A percentile compares a stretch with the other conserved stretches of the same genome.
phyloP scores from a whole-genome alignment of 2,888 invertebrate genomes.

The Scaptomyza flava region DNA sequence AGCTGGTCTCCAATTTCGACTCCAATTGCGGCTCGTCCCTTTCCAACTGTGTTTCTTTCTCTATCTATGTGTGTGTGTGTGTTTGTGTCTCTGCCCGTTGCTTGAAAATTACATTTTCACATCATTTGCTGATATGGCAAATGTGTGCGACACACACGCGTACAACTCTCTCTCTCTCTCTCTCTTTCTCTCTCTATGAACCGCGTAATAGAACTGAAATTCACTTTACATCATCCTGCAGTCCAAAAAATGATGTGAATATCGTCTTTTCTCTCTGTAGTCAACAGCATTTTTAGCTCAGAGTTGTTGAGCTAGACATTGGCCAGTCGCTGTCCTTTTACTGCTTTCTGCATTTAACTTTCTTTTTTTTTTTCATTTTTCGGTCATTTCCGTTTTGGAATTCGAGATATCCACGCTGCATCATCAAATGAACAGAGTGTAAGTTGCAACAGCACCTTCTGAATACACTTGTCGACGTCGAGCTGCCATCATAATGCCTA shows the following conservation, averaged over 20 bases:
- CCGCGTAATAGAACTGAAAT: constrained; percentile 13
- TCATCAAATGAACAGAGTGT: constrained; percentile 7
- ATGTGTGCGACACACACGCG: constrained; percentile 54
- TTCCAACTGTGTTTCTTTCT: constrained; percentile 12
- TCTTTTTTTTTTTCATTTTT: constrained; percentile 4
- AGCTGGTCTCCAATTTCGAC: constrained; percentile 59
- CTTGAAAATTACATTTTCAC: constrained; percentile 79
- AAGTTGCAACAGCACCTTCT: constrained; percentile 33
- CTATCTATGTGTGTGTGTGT: background rate
- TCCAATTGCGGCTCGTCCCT: constrained; percentile 42
- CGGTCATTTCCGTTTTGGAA: constrained; percentile 52
- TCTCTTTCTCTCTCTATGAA: constrained; percentile 1
- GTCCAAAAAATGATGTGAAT: constrained; percentile 44
- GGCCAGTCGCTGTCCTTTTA: constrained; percentile 4
- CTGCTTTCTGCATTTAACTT: background rate
- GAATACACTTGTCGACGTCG: constrained; percentile 37
- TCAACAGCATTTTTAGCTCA: constrained; percentile 26
- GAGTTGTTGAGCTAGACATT: constrained; percentile 7
- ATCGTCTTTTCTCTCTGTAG: constrained; percentile 37
- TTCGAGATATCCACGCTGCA: constrained; percentile 48
- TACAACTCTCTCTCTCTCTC: constrained; percentile 5
- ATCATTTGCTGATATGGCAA: constrained; percentile 80
- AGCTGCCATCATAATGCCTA: constrained; percentile 67
- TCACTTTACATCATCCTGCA: constrained; percentile 49
- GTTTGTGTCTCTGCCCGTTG: constrained; percentile 28